Base-by-base conservation (phyloP, 2,113 vertebrate genomes). In the Syrmaticus mikado region DNA sequence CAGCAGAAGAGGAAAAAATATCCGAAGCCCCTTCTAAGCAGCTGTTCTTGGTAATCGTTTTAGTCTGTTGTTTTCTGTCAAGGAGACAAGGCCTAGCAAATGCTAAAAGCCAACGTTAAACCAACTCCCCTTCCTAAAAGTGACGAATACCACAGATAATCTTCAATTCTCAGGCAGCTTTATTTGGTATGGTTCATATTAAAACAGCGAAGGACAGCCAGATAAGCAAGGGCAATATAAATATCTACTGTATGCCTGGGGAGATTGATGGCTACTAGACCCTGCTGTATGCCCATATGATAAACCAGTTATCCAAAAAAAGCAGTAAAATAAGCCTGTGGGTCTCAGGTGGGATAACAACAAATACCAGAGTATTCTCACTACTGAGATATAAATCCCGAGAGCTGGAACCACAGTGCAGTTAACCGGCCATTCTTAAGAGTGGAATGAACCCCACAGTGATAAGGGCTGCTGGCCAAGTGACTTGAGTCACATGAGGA, bases 1-100 rank as follows among this genome's bases (percentile, higher is more conserved):
- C 92, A 92, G 93, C 71, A 84, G 96, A 94, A 82, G 67, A 62
- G 88, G 94, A 95, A 94, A 74, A 87, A 87, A 94, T 93, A 95
- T 18, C 75, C 86, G 41, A 90, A 95, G 73, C 30, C 32, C 64
- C 76, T 81, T 87, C 53, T 78, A 83, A 92, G 90, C 95, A 97
- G 92, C 96, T 97, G 96, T 64, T 96, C 87, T 82, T 64, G 94
- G 95, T 85, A 94, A 78, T 84, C 22, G 2, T 48, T 97, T 93
- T 91, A 91, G 94, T 50, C 93, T 95, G 90, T 88, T 95, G 94
- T 92, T 96, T 93, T 96, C 95, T 96, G 95, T 96, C 94, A 97
- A 95, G 89, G 86, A 96, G 92, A 96, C 83, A 90, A 76, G 85
- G 81, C 95, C 95, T 76, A 95, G 94, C 84, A 95, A 94, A 94